Percentiles rank a stretch among this genome's conserved stretches.
Conservation (phyloP, 2,113 vertebrate species). For the Probosciger aterrimus region DNA sequence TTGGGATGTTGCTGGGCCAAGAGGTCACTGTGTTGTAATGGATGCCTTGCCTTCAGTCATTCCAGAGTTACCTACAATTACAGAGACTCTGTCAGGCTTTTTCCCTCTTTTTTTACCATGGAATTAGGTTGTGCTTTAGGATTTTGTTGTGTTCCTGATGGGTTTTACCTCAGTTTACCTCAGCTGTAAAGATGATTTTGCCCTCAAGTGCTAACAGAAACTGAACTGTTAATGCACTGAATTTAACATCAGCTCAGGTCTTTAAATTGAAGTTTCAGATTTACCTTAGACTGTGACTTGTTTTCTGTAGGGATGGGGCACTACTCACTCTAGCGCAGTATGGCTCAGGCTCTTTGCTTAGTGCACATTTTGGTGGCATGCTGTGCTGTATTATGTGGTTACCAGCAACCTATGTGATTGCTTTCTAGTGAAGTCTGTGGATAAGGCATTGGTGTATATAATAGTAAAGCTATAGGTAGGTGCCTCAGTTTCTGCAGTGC, state of each 20-base stretch:
- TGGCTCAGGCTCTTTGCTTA: neutral
- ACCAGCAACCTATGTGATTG: fast-evolving
- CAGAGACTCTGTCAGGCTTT: neutral
- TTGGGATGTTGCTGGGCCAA: neutral
- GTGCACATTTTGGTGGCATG: neutral
- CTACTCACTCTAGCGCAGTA: fast-evolving
- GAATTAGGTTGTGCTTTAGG: neutral
- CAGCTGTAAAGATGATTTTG: neutral
- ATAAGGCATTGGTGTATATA: neutral
- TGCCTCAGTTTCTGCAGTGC: neutral
- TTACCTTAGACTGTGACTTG: neutral
- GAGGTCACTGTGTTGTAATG: neutral
- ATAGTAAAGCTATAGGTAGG: neutral
- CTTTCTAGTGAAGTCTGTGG: neutral
- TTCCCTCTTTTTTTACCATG: neutral
- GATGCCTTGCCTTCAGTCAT: neutral
- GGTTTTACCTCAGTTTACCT: neutral
- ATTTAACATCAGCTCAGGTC: neutral
- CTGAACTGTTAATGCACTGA: neutral
- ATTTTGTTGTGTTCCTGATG: neutral
- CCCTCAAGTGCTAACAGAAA: neutral
- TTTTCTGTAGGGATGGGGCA: neutral
- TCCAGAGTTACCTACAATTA: neutral
- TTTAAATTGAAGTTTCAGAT: neutral
- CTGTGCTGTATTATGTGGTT: neutral